Percentiles rank a stretch among this genome's conserved stretches.
These are phyloP conservation scores for Myopa testacea DNA, from an alignment of 2,888 invertebrate genomes.

Conservation along the genomic window DNA sequence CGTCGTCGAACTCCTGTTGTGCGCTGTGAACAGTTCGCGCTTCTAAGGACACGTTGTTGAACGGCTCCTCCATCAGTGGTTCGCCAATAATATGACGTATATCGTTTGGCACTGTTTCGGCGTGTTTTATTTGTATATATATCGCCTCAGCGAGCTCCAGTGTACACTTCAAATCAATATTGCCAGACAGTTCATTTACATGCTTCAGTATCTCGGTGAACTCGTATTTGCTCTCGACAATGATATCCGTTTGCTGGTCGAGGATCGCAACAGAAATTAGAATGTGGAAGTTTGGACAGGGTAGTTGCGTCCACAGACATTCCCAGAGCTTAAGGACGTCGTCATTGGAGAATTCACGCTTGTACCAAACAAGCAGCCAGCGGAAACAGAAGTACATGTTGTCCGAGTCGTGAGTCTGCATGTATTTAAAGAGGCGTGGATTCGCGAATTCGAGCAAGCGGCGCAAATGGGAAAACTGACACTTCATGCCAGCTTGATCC, in stretches of 20 bases:
- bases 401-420: constrained; percentile 75
- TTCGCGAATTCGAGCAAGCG: constrained; percentile 84
- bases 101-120: constrained; percentile 78
- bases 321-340: constrained; percentile 96
- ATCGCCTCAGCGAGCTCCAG: constrained; percentile 92
- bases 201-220: constrained; percentile 97
- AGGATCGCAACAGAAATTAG: constrained; percentile 94
- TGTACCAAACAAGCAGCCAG: constrained; percentile 96
- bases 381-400: constrained; percentile 99
- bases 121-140: constrained; percentile 84
- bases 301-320: constrained; percentile 93
- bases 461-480: constrained; percentile 87
- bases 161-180: constrained; percentile 84
- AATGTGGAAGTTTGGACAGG: constrained; percentile 95
- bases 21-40: constrained; percentile 37
- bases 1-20: constrained; percentile 64
- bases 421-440: constrained; percentile 86
- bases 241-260: constrained; percentile 84
- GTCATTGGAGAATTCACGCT: constrained; percentile 88
- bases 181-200: constrained; percentile 92
- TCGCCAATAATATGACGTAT: constrained; percentile 80
- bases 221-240: constrained; percentile 93
- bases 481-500: constrained; percentile 96
- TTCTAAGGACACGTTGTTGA: constrained; percentile 40
- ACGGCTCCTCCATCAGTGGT: constrained; percentile 51